phyloP scores from a whole-genome alignment of 2,888 invertebrate species.

The Nematopogon swammerdamellus region DNA sequence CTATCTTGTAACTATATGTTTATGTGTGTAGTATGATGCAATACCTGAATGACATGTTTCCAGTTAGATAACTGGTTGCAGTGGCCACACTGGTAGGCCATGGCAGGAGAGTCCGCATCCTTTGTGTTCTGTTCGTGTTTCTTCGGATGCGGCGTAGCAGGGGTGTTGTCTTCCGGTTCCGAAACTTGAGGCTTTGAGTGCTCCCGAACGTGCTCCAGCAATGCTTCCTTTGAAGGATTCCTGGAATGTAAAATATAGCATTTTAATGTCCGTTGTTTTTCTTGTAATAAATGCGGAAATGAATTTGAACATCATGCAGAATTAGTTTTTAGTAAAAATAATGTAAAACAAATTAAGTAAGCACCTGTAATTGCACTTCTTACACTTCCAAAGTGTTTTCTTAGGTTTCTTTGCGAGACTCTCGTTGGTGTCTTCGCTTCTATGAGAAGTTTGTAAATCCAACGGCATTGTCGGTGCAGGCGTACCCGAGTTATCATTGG shows the following conservation, averaged over 20 bases:
- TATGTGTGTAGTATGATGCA: too few relatives aligned
- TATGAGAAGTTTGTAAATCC: constrained; percentile 48
- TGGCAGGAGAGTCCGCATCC: constrained; percentile 31
- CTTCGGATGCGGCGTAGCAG: constrained; percentile 18
- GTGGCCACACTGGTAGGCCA: constrained; percentile 70
- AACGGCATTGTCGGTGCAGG: constrained; percentile 60
- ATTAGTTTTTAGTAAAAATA: neutral
- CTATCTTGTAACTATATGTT: too few relatives aligned
- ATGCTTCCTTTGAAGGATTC: constrained; percentile 45
- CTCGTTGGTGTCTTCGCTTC: constrained; percentile 26
- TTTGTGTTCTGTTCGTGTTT: constrained; percentile 31
- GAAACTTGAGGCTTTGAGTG: constrained; percentile 21
- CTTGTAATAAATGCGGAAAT: too few relatives aligned
- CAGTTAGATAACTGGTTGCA: constrained; percentile 80
- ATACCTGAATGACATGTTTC: constrained; percentile 84
- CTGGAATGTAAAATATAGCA: too few relatives aligned
- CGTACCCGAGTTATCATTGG: constrained; percentile 12
- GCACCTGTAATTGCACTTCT: constrained; percentile 85
- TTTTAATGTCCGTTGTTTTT: constrained; percentile 6
- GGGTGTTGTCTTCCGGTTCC: constrained; percentile 18
- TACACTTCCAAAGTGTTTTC: constrained; percentile 84
- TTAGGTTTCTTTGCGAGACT: constrained; percentile 51
- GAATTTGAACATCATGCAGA: too few relatives aligned
- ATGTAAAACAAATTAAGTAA: constrained; percentile 19
- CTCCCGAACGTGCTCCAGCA: constrained; percentile 44